phyloP scores from a whole-genome alignment of 2,888 invertebrate species.

The Stegophylla sp. region DNA sequence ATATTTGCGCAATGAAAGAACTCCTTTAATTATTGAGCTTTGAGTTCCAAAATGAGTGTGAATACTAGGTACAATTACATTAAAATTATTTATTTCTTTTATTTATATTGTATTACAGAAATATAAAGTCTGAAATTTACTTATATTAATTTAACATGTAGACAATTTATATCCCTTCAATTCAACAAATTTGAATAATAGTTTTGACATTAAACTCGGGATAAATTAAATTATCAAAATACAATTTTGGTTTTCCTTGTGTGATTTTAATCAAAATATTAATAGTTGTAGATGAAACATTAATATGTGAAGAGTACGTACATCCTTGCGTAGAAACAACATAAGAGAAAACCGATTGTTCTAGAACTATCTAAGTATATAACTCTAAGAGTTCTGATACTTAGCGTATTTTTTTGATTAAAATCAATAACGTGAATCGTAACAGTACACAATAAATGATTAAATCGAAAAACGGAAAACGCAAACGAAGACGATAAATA shows the following conservation, averaged over 20 bases:
- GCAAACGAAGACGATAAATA: too few species aligned
- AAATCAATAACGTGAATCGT: too few species aligned
- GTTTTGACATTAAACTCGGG: neutral
- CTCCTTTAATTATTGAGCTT: neutral
- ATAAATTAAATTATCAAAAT: neutral
- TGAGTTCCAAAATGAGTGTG: neutral
- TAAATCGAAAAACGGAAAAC: too few species aligned
- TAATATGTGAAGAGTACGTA: neutral
- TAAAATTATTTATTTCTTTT: neutral
- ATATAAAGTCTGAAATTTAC: neutral
- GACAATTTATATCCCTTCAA: neutral
- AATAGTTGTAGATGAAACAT: neutral
- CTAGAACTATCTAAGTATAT: neutral
- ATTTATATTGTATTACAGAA: neutral
- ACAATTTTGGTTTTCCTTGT: neutral
- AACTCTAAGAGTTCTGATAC: neutral
- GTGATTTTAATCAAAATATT: neutral
- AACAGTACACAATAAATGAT: too few species aligned
- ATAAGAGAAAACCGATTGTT: neutral
- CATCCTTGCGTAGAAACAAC: neutral
- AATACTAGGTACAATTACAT: neutral
- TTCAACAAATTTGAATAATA: conserved; percentile 7
- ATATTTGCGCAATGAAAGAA: neutral
- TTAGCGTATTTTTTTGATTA: neutral
- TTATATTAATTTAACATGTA: neutral